A percentile compares a stretch with the other conserved stretches of the same genome.
Evolutionary conservation across 2,888 invertebrate species (phyloP).

Genomic region (Crioceris asparagi): DNA sequence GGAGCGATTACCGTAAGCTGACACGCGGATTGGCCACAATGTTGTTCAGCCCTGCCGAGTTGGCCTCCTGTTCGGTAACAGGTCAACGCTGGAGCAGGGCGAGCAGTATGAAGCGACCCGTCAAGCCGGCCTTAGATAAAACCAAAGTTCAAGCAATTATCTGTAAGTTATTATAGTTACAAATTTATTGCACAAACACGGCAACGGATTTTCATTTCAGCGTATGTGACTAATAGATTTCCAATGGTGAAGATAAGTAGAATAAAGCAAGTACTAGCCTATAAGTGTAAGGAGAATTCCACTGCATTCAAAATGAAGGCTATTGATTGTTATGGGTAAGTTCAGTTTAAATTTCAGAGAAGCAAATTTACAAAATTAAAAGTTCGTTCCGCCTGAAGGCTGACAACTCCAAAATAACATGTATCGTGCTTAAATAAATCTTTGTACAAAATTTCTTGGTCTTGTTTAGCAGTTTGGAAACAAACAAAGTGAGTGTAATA

Average conservation of each 20-base stretch:
- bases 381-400: too few relatives aligned
- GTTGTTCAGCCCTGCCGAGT: conserved; percentile 60
- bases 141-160: conserved; percentile 66
- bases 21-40: conserved; percentile 65
- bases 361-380: too few relatives aligned
- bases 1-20: conserved; percentile 64
- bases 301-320: conserved; percentile 65
- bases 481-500: too few relatives aligned
- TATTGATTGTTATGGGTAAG: conserved; percentile 47
- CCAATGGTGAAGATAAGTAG: conserved; percentile 64
- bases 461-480: too few relatives aligned
- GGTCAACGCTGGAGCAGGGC: conserved; percentile 68
- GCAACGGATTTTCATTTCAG: conserved; percentile 30
- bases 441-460: too few relatives aligned
- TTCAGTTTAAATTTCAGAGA: conserved; percentile 4
- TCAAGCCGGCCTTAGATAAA: conserved; percentile 61
- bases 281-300: conserved; percentile 69
- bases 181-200: conserved; percentile 2
- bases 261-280: conserved; percentile 65
- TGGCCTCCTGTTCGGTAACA: conserved; percentile 65
- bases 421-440: too few relatives aligned
- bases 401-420: too few relatives aligned
- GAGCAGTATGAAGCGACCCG: conserved; percentile 61
- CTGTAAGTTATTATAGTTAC: conserved; percentile 37
- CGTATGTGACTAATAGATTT: conserved; percentile 62